A percentile compares a stretch with the other conserved stretches of the same genome.
Evolutionary conservation across 2,888 invertebrate genomes (phyloP).

Genomic region (Metallyticus violacea): DNA sequence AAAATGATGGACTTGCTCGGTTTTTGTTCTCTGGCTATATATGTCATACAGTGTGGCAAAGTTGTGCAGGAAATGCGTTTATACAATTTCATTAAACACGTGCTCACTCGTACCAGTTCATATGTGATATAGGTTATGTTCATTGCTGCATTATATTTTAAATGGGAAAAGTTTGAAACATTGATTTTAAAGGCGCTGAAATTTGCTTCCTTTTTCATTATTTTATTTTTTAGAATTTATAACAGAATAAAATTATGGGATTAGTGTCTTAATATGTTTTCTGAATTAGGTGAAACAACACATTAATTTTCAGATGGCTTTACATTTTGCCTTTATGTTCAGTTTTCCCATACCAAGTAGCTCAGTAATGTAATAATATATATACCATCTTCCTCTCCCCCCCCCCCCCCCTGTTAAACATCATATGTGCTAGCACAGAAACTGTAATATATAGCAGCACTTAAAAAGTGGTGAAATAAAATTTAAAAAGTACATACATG

Average conservation of each 20-base stretch:
- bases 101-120: background rate
- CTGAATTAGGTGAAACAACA: background rate
- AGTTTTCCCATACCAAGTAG: background rate
- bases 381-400: background rate
- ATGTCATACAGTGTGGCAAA: background rate
- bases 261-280: background rate
- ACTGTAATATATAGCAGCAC: background rate
- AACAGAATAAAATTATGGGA: background rate
- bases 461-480: background rate
- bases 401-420: background rate
- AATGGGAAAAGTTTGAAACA: background rate
- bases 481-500: background rate
- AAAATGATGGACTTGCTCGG: no score
- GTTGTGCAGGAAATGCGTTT: background rate
- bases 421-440: background rate
- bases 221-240: background rate
- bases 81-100: background rate
- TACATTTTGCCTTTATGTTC: background rate
- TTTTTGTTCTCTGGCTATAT: background rate
- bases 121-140: background rate
- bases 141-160: background rate
- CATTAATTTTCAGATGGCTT: background rate
- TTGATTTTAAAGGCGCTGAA: background rate
- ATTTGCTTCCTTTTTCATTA: background rate
- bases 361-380: background rate